Evolutionary conservation across 2,888 invertebrate genomes (phyloP).

Genomic region (Trichogramma evanescens): DNA sequence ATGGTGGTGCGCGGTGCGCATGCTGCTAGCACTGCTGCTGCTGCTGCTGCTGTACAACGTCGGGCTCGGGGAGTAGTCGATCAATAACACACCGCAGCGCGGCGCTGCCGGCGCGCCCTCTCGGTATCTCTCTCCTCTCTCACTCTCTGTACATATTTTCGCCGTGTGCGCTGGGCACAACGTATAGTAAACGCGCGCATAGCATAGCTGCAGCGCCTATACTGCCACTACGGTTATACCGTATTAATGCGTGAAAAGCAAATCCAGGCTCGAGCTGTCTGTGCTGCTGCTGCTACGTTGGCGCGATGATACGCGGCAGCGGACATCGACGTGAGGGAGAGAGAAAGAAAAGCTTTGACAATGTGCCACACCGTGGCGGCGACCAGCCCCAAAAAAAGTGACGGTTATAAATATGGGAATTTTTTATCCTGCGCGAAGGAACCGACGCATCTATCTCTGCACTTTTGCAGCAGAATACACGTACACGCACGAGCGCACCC

Average conservation of each 20-base stretch:
- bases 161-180: no score
- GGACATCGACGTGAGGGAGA: constrained; percentile 1
- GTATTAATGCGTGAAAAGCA: no score
- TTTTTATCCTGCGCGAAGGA: not conserved
- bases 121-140: constrained; percentile 12
- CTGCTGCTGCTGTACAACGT: constrained; percentile 9
- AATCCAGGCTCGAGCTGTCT: no score
- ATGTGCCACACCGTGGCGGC: constrained; percentile 7
- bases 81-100: constrained; percentile 46
- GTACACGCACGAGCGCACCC: not conserved
- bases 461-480: not conserved
- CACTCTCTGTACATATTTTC: not conserved
- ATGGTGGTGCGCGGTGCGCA: constrained; percentile 22
- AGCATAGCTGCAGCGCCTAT: no score
- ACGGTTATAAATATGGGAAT: not conserved
- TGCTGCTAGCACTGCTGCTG: constrained; percentile 12
- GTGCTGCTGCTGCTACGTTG: no score
- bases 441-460: not conserved
- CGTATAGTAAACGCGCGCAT: no score
- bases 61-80: constrained; percentile 33
- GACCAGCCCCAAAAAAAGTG: constrained; percentile 8
- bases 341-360: not conserved
- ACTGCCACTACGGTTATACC: no score
- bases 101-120: constrained; percentile 34
- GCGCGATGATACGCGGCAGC: not conserved